Evolutionary conservation across 2,113 vertebrate genomes (phyloP), one percentile per base, ranked within the genome.

Genomic region (Danionella cerebrum): DNA sequence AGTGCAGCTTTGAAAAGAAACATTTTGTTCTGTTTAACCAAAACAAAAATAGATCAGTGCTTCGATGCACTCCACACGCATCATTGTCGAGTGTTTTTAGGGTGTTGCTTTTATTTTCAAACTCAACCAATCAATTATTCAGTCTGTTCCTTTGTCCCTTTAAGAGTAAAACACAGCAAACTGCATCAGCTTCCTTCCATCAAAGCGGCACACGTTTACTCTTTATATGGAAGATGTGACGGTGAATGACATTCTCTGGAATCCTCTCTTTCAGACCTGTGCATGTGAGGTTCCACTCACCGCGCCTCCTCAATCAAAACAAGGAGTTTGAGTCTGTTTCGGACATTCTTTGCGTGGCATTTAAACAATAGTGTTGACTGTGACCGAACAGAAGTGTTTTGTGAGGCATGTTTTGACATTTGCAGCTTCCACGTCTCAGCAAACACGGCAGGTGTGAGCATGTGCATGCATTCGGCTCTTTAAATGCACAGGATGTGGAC

Each of bases 401-500:
- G 41, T 60, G 25, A 19, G 57, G 21, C 6, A 10, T 8, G 6
- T 1, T 45, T 21, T 45, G 39, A 21, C 39, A 60, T 60, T 31
- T 31, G 31, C 11, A 4, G 1, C 14, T 18, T 33, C 41, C 3
- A 7, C 38, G 27, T 36, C 16, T 22, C 13, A n/a, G n/a, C n/a
- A n/a, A n/a, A n/a, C n/a, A n/a, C n/a, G n/a, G n/a, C n/a, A n/a
- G n/a, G n/a, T n/a, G n/a, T n/a, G n/a, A 36, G 8, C 39, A 31
- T 44, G 39, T 44, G 39, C 25, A 11, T 45, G 39, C 5, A 1
- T 6, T 31, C 24, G 13, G 41, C 25, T 60, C n/a, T 6, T 13
- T 18, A 29, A 31, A 21, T 31, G 9, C 19, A 33, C 82, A 83
- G 84, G 84, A 86, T 87, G 85, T 84, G 85, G 84, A 71, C 8